These are phyloP conservation scores for Oasisia sp. DNA, from an alignment of 2,888 invertebrate species.

Conservation along the genomic window DNA sequence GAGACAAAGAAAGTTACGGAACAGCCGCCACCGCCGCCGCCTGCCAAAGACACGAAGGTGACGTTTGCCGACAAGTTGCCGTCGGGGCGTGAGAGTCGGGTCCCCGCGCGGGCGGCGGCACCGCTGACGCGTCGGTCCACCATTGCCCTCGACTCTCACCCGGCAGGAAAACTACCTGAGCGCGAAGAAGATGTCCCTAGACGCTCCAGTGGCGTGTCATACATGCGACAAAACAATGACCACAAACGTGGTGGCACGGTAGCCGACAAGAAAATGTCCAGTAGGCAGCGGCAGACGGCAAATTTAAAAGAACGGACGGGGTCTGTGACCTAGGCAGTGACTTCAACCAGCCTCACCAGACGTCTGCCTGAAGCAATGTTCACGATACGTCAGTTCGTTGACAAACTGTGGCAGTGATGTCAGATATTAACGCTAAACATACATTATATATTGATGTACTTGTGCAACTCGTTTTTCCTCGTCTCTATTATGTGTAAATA, in stretches of 20 bases:
- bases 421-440: not conserved
- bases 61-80: constrained; percentile 9
- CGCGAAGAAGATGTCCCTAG: not conserved
- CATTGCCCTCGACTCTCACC: not conserved
- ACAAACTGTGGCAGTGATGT: not conserved
- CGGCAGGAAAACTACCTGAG: not conserved
- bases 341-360: not conserved
- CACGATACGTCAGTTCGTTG: not conserved
- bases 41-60: not conserved
- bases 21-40: not conserved
- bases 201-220: not conserved
- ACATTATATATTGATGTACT: not conserved
- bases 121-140: not conserved
- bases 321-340: not conserved
- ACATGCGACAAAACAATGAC: not conserved
- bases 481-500: not conserved
- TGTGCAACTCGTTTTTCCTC: not conserved
- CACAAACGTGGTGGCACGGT: not conserved
- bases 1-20: not conserved
- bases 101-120: not conserved
- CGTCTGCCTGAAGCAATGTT: not conserved
- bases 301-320: not conserved
- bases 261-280: not conserved
- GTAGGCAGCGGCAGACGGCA: not conserved
- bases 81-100: not conserved